Evolutionary conservation across 2,113 vertebrate species (phyloP).

Genomic region (Cromileptes altivelis): DNA sequence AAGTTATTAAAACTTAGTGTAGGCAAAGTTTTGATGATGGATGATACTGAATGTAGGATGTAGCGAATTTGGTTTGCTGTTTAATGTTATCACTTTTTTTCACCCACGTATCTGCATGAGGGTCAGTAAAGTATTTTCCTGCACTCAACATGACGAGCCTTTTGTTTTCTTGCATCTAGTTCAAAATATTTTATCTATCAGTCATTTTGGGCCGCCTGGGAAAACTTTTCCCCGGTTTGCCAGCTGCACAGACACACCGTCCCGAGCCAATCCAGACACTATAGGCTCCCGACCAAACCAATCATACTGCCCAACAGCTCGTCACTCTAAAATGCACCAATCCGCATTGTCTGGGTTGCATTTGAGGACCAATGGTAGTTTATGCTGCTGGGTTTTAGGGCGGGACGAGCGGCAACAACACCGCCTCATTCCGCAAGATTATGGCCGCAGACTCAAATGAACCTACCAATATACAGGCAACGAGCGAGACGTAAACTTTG

Average conservation of each 20-base stretch:
- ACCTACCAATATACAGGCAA: constrained; percentile 49
- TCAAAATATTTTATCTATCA: neutral
- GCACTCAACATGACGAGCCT: neutral
- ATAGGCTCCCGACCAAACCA: constrained; percentile 26
- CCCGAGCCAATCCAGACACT: constrained; percentile 34
- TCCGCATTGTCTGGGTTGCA: neutral
- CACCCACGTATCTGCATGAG: neutral
- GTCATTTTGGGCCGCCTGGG: neutral
- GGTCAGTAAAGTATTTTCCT: too few species aligned
- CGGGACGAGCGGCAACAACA: constrained; percentile 23
- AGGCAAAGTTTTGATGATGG: neutral
- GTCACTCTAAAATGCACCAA: constrained; percentile 42
- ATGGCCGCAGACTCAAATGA: constrained; percentile 83
- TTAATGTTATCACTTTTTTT: neutral
- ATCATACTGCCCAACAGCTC: constrained; percentile 24
- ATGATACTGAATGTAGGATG: neutral
- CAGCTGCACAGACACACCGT: constrained; percentile 3
- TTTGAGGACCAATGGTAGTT: constrained; percentile 55
- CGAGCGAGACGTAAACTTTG: constrained; percentile 72
- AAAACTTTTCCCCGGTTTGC: constrained; percentile 46
- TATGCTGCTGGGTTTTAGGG: constrained; percentile 43
- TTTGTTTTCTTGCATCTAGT: neutral
- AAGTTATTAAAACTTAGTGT: neutral
- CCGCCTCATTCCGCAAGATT: constrained; percentile 84
- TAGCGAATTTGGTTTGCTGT: neutral